Evolutionary conservation across 2,797 vertebrate species (phyloP), one percentile per base, ranked within the genome.

Genomic region (Lateolabrax maculatus): DNA sequence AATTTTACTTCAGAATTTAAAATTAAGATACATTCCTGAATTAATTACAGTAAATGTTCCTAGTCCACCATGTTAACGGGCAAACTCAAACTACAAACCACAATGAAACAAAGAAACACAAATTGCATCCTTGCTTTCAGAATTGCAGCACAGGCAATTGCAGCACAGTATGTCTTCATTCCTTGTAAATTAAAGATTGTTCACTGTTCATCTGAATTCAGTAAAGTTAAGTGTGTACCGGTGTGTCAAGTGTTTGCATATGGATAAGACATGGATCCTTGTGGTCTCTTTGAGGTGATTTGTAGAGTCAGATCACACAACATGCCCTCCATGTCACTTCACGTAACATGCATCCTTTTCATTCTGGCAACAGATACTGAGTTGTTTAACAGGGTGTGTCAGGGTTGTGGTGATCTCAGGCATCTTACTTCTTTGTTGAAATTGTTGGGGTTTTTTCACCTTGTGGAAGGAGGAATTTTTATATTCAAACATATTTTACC

Each of bases 51-150:
- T 55, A 9, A 46, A 61, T 41, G 19, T 18, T 64, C 21, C n/a
- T 36, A 48, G 1, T 49, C n/a, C n/a, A 15, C 80, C 49, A 56
- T 63, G 9, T 31, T 52, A 51, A 55, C 53, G 27, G 73, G 31
- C 0, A 39, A 69, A n/a, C 3, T 70, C 2, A 10, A n/a, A 51
- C 41, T 46, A 25, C 12, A 68, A 39, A 44, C 19, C 18, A 71
- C 13, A 58, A 15, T 41, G 18, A n/a, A n/a, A n/a, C n/a, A 44
- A 44, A 67, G 18, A 65, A 75, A 67, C n/a, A 43, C 39, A 67
- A 25, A 34, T 21, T 48, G 27, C 36, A 64, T 79, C 10, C n/a
- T 39, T 53, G 16, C 18, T 48, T 25, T 56, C 25, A 60, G 43
- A 18, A 8, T 37, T 16, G 7, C n/a, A 55, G 13, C 15, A 5